Percentiles rank a stretch among this genome's conserved stretches.
phyloP scores from a whole-genome alignment of 2,797 vertebrate genomes.

The Varecia variegata region DNA sequence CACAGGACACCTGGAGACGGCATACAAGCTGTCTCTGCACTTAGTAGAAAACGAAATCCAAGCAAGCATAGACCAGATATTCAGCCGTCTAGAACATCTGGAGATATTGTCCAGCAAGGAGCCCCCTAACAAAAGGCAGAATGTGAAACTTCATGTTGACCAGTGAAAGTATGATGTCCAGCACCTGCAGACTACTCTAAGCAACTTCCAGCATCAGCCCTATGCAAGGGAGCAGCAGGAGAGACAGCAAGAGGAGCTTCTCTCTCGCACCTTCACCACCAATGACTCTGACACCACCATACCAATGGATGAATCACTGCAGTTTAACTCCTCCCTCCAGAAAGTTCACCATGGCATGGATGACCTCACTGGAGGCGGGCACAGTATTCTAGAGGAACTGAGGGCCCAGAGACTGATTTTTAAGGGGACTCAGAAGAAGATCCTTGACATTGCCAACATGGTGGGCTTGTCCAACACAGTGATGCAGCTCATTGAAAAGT shows the following conservation, averaged over 20 bases:
- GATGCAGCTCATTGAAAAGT: conserved; percentile 96
- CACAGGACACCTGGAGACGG: conserved; percentile 94
- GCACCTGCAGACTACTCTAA: conserved; percentile 93
- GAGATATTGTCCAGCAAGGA: conserved; percentile 98
- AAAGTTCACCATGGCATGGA: conserved; percentile 95
- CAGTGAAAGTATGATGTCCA: conserved; percentile 98
- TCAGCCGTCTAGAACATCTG: conserved; percentile 94
- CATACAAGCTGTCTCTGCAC: conserved; percentile 94
- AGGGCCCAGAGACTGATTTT: conserved; percentile 94
- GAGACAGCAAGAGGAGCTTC: conserved; percentile 93
- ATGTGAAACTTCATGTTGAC: conserved; percentile 95
- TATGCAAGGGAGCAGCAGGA: conserved; percentile 93
- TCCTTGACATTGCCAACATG: conserved; percentile 98
- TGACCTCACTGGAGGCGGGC: conserved; percentile 95
- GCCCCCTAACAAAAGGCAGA: conserved; percentile 94
- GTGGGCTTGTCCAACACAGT: conserved; percentile 97
- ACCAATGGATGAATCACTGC: conserved; percentile 96
- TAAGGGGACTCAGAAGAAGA: conserved; percentile 98
- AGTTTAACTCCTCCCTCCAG: conserved; percentile 93
- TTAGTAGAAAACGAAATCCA: conserved; percentile 96
- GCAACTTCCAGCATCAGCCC: conserved; percentile 94
- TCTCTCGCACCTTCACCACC: conserved; percentile 94
- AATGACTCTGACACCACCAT: conserved; percentile 98
- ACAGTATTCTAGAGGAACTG: conserved; percentile 93
- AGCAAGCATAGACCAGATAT: conserved; percentile 94